Evolutionary conservation across 2,797 vertebrate species (phyloP), one percentile per base, ranked within the genome.

Genomic region (Peromyscus nudipes): DNA sequence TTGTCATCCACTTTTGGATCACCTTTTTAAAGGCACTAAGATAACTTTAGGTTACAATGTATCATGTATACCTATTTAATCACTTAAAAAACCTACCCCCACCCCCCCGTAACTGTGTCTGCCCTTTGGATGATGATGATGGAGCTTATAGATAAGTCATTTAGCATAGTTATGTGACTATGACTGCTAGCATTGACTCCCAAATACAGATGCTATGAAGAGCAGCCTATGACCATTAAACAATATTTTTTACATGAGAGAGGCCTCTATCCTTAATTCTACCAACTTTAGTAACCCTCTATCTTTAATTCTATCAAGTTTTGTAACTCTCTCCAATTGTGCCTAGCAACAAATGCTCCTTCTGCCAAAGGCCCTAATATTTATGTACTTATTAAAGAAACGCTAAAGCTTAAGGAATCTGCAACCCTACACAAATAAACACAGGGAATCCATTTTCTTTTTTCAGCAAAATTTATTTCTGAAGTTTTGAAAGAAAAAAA

Each of bases 221-320:
- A 27, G 43, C 21, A 84, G 67, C 2, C 37, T 95, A 82, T 96
- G 62, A 91, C 1, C 23, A 55, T 17, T 5, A 40, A 27, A 55
- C 9, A 40, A 81, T 23, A 0, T 7, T 46, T 79, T 89, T 94
- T 86, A 65, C 37, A 65, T 29, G 17, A 96, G 60, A 31, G 21
- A 96, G 60, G n/a, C 19, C 21, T 92, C 34, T 69, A 89, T 10
- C 93, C 16, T 49, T 96, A 92, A 82, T 95, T 83, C 82, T 85
- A 95, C 8, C 71, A 96, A 97, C 37, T 92, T 96, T 84, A 82
- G 0, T 52, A 43, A 43, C 43, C 19, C 21, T 92, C 34, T 69
- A 89, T 10, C 93, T 12, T 49, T 96, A 92, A 82, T 95, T 84
- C 82, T 86, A 95, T 11, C 71, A 96, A 97, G 31, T 92, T 96